Evolutionary conservation across 2,797 vertebrate species (phyloP).

Genomic region (Ctenochaetus hawaiiensis): DNA sequence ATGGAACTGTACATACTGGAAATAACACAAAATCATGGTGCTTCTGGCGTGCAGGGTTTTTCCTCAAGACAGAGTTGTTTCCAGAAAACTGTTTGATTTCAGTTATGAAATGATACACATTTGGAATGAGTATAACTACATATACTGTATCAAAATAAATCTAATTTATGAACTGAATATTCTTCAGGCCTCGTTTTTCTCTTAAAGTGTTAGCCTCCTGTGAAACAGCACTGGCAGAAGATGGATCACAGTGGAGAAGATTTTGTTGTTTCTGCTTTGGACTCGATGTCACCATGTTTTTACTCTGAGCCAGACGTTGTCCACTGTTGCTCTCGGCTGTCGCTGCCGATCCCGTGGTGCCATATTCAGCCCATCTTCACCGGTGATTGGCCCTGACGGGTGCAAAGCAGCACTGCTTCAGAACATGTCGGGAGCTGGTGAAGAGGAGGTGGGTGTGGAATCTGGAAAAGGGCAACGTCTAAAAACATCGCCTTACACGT

Average conservation of each 20-base stretch:
- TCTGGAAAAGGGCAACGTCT: constrained; percentile 86
- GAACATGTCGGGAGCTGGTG: constrained; percentile 86
- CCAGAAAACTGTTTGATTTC: constrained; percentile 50
- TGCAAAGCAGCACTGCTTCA: constrained; percentile 80
- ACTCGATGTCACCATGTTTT: constrained; percentile 55
- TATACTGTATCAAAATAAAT: constrained; percentile 74
- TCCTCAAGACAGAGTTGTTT: constrained; percentile 58
- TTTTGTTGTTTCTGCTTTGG: constrained; percentile 43
- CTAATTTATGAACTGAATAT: constrained; percentile 66
- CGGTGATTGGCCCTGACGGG: constrained; percentile 74
- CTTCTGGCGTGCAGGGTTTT: constrained; percentile 73
- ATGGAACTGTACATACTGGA: constrained; percentile 63
- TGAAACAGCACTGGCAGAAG: constrained; percentile 1
- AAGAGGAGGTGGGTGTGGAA: constrained; percentile 88
- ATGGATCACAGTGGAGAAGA: constrained; percentile 10
- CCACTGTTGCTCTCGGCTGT: constrained; percentile 68
- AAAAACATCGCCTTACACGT: constrained; percentile 66
- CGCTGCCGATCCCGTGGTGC: constrained; percentile 66
- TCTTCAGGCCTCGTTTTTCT: constrained; percentile 18
- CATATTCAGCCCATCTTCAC: constrained; percentile 59
- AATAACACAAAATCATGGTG: constrained; percentile 72
- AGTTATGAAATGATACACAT: constrained; percentile 45
- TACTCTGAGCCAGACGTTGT: constrained; percentile 36
- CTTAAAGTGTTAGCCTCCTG: not conserved
- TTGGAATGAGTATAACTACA: constrained; percentile 63